Conservation (phyloP, 2,113 vertebrate species). For the Origma solitaria region DNA sequence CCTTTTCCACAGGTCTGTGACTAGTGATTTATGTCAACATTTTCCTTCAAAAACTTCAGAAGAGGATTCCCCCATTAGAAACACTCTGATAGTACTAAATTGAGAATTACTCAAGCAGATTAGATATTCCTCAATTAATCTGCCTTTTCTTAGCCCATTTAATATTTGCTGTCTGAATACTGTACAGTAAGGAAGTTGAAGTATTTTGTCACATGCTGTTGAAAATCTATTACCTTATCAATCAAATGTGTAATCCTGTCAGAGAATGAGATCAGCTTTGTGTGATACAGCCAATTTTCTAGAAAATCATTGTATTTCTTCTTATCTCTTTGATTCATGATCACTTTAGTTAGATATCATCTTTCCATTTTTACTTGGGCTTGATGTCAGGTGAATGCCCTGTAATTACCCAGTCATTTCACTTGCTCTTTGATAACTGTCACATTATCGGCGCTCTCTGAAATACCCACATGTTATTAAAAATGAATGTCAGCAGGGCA, state of each 20-base stretch:
- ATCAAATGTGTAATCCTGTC: constrained; percentile 51
- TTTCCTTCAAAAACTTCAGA: background rate
- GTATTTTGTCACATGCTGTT: constrained; percentile 57
- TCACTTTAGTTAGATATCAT: constrained; percentile 32
- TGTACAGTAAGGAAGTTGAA: background rate
- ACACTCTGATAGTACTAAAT: background rate
- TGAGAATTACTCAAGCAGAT: background rate
- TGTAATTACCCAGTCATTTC: constrained; percentile 35
- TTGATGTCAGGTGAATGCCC: constrained; percentile 44
- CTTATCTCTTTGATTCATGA: constrained; percentile 23
- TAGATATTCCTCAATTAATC: constrained; percentile 1
- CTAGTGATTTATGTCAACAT: background rate
- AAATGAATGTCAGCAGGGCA: background rate
- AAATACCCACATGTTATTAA: background rate
- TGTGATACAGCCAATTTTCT: constrained; percentile 26
- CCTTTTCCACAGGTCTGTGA: background rate
- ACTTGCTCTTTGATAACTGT: background rate
- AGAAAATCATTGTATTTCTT: background rate
- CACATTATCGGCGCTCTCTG: background rate
- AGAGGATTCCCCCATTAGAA: background rate
- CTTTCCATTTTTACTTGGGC: constrained; percentile 13
- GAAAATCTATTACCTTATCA: constrained; percentile 61
- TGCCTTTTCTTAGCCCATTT: background rate
- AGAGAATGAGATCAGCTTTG: constrained; percentile 8
- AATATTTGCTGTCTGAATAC: constrained; percentile 6